Evolutionary conservation across 92 coral and sea anemone species (phyloP), one percentile per base, ranked within the genome.

Genomic region (Zoanthus solanderi): DNA sequence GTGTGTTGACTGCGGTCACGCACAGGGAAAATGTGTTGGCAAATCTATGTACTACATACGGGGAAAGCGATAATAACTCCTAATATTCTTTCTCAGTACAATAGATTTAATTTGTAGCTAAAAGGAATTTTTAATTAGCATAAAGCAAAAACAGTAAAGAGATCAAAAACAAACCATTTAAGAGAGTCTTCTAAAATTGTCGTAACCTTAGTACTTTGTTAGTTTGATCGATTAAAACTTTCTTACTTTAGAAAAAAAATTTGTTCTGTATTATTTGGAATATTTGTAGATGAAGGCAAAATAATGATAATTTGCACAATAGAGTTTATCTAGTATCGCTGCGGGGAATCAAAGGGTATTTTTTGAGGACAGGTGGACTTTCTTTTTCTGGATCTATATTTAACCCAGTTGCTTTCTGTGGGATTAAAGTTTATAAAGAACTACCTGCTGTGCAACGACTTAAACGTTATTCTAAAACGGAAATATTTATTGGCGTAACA

Each of bases 101-200:
- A 78, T 78, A 60, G 83, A 78, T 57, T 78, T 57, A 12, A 30
- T 78, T 57, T 60, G 48, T 67, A 78, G 83, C 83, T 47, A 57
- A 78, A 78, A 47, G 23, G 71, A 78, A 78, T 78, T 78, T 60
- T 78, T 78, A 78, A 78, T 78, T 78, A 78, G 11, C 68, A 32
- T 32, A 78, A 30, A 29, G 67, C 69, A 29, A 17, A 78, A 78
- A 78, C 83, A 78, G 54, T 78, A 15, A 54, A 13, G 30, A 37
- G 69, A 78, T 37, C 6, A 18, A 73, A 73, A 73, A 73, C 78
- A 73, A 37, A 6, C 53, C 56, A 45, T 28, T 45, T 37, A 44
- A 17, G 30, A 32, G 75, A 14, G 10, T 10, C 31, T 32, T 69
- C 9, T 5, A 32, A 69, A 69, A 69, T 14, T 45, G 23, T 0